phyloP scores from a whole-genome alignment of 2,888 invertebrate species.

The Drosophila macrospina region DNA sequence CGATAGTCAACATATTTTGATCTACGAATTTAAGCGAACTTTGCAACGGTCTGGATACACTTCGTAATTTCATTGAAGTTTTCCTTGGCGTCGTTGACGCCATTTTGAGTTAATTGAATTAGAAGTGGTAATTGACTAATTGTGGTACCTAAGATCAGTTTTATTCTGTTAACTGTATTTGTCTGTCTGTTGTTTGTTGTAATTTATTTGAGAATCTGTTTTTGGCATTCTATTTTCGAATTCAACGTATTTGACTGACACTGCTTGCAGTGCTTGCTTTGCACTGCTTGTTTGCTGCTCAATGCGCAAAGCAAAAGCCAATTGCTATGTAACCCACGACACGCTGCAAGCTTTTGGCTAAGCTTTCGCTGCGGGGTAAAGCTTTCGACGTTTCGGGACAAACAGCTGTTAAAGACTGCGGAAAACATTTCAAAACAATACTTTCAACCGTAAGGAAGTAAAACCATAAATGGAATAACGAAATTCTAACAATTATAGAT shows the following conservation, averaged over 20 bases:
- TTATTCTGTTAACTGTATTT: background rate
- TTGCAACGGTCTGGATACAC: background rate
- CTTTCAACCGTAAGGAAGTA: constrained; percentile 75
- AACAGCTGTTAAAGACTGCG: constrained; percentile 69
- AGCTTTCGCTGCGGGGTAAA: constrained; percentile 19
- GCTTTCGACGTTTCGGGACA: constrained; percentile 19
- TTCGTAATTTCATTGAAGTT: background rate
- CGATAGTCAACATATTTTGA: background rate
- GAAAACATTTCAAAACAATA: constrained; percentile 79
- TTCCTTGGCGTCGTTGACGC: background rate
- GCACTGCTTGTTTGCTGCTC: constrained; percentile 4
- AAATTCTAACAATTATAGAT: background rate
- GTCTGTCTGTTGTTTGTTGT: background rate
- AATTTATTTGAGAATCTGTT: background rate
- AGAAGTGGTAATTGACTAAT: background rate
- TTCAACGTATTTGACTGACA: background rate
- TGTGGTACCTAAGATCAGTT: background rate
- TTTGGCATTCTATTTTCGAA: background rate
- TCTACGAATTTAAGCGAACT: background rate
- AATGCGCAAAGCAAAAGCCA: constrained; percentile 3
- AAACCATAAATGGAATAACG: constrained; percentile 5
- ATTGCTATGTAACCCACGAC: background rate
- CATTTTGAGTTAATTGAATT: background rate
- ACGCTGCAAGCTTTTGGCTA: background rate
- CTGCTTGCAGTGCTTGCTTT: constrained; percentile 15